Evolutionary conservation across 2,888 invertebrate species (phyloP), one percentile per base, ranked within the genome.

Genomic region (Lacanobia wlatinum): DNA sequence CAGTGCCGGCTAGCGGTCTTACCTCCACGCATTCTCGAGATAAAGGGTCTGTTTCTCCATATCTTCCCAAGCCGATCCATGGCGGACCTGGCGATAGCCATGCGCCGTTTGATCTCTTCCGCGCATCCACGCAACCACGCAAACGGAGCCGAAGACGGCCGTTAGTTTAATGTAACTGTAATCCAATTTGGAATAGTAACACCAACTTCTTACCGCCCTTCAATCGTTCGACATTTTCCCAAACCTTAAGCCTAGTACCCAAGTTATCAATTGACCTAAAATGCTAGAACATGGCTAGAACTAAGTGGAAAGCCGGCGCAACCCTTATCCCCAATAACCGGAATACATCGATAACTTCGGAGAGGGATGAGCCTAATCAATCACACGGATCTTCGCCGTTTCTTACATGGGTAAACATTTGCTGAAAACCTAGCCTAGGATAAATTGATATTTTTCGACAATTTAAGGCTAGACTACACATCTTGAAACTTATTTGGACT

Each of bases 301-400:
- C 65, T 75, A 55, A 21, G 28, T 21, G 9, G 43, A 14, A 52
- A 65, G 4, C 53, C 63, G 40, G 48, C 1, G 43, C 52, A 70
- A 61, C 50, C 69, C 28, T 66, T 65, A 80, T 78, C 67, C 68
- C 28, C 56, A 72, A 76, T 71, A 75, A 66, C 79, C 61, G 61
- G 72, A 68, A 85, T 69, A 71, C 65, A 77, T 75, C 70, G 77
- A 79, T 76, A 82, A 66, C 75, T 65, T 65, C 23, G 28, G 62
- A 77, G 78, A 73, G 56, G 75, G 72, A 82, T 74, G 69, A 70
- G 46, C 21, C 58, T 38, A 75, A 85, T 85, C 83, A 84, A 85
- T 84, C 85, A 85, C 71, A 60, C 18, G 38, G 53, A 67, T 71
- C 64, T 50, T 50, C 69, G 28, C 66, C 21, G 60, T 58, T 76